phyloP scores from a whole-genome alignment of 1,140 invertebrate genomes.

The Bombus affinis region DNA sequence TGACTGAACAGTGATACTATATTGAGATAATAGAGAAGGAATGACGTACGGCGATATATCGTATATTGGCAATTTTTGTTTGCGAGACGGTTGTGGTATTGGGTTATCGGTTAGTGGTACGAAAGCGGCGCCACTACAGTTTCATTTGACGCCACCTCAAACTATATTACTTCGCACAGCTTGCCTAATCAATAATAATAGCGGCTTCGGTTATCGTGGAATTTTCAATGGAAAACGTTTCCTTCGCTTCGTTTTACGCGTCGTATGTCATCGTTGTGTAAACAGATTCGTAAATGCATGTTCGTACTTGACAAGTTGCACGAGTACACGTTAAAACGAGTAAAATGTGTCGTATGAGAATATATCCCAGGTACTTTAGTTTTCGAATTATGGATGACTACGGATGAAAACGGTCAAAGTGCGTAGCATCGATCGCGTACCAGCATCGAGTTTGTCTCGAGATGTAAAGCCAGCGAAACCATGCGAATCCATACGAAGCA shows the following conservation, averaged over 20 bases:
- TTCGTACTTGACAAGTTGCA: rapidly evolving
- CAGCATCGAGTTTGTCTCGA: too few species aligned
- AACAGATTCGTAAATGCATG: too few species aligned
- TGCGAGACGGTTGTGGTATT: not conserved
- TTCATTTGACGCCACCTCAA: not conserved
- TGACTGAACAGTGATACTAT: not conserved
- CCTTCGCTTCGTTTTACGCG: too few species aligned
- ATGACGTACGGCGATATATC: not conserved
- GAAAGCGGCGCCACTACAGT: not conserved
- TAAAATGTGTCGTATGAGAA: too few species aligned
- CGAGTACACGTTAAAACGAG: too few species aligned
- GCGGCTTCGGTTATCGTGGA: not conserved
- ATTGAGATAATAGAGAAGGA: not conserved
- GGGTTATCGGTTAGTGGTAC: constrained; percentile 1
- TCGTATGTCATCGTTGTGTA: too few species aligned
- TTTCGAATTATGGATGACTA: too few species aligned
- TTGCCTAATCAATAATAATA: not conserved
- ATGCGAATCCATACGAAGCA: too few species aligned
- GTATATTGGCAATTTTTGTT: not conserved
- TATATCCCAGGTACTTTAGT: too few species aligned
- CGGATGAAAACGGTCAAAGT: too few species aligned
- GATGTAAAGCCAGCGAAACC: too few species aligned
- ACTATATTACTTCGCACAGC: not conserved
- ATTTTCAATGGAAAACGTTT: not conserved
- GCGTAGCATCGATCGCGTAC: too few species aligned